A percentile compares a stretch with the other conserved stretches of the same genome.
phyloP scores from a whole-genome alignment of 2,888 invertebrate genomes.

The Ormia ochracea region DNA sequence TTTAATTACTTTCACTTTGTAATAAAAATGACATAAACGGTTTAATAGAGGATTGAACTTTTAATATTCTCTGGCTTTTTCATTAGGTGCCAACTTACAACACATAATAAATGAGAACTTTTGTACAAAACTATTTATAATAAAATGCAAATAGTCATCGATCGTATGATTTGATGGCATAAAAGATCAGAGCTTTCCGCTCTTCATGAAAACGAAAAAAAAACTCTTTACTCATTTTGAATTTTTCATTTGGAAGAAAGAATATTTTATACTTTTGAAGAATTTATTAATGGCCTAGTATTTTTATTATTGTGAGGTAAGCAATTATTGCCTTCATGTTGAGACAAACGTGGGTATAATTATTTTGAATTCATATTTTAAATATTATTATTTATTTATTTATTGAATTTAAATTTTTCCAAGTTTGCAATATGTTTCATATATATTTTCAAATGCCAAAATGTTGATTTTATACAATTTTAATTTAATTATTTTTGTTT shows the following conservation, averaged over 20 bases:
- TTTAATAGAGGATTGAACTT: no score
- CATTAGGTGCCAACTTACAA: no score
- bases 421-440: conserved; percentile 2
- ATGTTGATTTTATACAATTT: not conserved
- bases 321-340: not conserved
- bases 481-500: conserved; percentile 16
- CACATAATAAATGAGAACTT: no score
- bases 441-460: not conserved
- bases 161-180: no score
- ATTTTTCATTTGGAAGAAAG: not conserved
- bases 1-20: no score
- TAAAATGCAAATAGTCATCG: no score
- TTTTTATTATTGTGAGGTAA: not conserved
- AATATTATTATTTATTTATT: conserved; percentile 11
- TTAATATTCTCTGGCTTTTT: no score
- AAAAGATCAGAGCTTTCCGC: no score
- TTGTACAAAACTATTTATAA: no score
- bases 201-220: no score
- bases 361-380: conserved; percentile 8
- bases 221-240: no score
- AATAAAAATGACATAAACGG: no score
- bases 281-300: not conserved
- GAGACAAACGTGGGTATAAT: not conserved
- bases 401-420: not conserved
- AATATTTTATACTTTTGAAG: not conserved